Base-by-base conservation (phyloP, 92 coral and sea anemone species). In the Montipora capitata region DNA sequence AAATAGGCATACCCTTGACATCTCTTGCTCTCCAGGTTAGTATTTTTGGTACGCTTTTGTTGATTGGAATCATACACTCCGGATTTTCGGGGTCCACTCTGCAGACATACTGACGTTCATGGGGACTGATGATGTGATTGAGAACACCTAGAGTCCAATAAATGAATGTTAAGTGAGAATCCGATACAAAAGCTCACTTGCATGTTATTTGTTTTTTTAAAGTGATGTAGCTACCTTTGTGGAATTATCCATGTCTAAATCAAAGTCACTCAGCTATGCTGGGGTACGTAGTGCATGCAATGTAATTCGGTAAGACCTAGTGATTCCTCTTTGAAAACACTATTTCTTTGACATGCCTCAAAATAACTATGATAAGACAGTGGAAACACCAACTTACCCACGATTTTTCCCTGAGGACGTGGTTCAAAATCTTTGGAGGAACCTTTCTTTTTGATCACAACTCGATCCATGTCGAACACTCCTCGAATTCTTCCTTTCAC, bases 401-500 rank as follows among this genome's bases (percentile, higher is more conserved):
- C 56, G 40, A 82, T 17, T 69, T 57, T 70, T 9, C 86, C 86
- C 14, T 16, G 78, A 4, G 10, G 18, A 4, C 27, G 7, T 41
- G 14, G 61, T 40, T 14, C 40, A 6, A 13, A 57, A 40, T 71
- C 43, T 35, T 12, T 12, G 0, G 69, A 16, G 16, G 64, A 66
- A 27, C 44, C 35, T 1, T 6, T 57, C 43, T 40, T 71, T 20
- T 94, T 88, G 7, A 97, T 70, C 3, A 97, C 99, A 52, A 97
- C 94, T 7, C 91, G 88, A 87, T 97, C 99, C 77, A 94, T 94
- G 74, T 94, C 95, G 68, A 92, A 97, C 27, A 89, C 96, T 52
- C 91, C 84, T 15, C 88, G 80, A 13, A 90, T 89, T 12, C 70
- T 77, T 4, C 97, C 97, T 11, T 74, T 94, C 39, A 97, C 91